Evolutionary conservation across 2,888 invertebrate species (phyloP), one percentile per base, ranked within the genome.

Genomic region (Subacronicta megacephala): DNA sequence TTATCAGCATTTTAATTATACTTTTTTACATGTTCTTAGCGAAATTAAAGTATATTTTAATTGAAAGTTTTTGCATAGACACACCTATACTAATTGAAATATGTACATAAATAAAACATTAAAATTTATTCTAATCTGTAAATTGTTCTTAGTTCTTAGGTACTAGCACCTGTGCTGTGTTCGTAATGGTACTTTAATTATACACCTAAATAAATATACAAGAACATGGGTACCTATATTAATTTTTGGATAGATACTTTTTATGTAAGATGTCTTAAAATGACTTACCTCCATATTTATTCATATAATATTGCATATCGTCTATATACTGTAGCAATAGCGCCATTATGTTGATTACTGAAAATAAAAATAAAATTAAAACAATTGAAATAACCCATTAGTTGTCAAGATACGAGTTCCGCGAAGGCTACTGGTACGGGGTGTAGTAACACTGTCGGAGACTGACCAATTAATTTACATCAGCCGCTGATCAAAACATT

Each of bases 201-300:
- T 4, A 7, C 7, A 7, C 9, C 26, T 9, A 26, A 1, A 3
- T 26, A n/a, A 12, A 5, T 20, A 43, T 31, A 35, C 10, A 23
- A 43, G 16, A 36, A 10, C 23, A 55, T 31, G 49, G 36, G 29
- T 45, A 43, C n/a, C n/a, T n/a, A n/a, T n/a, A n/a, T n/a, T n/a
- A n/a, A n/a, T n/a, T n/a, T n/a, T n/a, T n/a, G 33, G 20, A 0
- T 31, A 46, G 16, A 20, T 43, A 9, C 5, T 36, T 40, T 38
- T 9, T 23, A 36, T 52, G 31, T 52, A 49, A 54, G 16, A 50
- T 49, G 7, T 26, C 16, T 60, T 43, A 36, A 45, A 45, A 65
- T 45, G 55, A 93, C 96, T 96, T 90, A 97, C 97, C 97, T 95
- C 97, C 96, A 95, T 97, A 95, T 95, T 96, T 96, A 90, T 97